Conservation (phyloP, 2,888 invertebrate species). For the Melanotus villosus region DNA sequence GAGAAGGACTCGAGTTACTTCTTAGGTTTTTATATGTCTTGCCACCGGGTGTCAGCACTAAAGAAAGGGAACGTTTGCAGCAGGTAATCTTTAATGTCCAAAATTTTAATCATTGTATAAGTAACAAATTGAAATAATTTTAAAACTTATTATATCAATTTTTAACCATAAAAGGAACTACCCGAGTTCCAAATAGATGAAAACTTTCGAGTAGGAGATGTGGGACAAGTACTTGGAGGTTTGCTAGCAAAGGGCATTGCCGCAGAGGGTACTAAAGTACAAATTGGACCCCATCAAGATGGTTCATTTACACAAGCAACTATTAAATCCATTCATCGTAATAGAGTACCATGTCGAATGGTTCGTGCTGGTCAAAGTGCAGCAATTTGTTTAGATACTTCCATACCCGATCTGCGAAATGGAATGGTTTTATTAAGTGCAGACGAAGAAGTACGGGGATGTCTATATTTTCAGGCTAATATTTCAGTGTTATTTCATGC, state of each 20-base stretch:
- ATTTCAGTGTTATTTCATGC: conserved; percentile 92
- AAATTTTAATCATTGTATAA: neutral
- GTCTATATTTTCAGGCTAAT: conserved; percentile 79
- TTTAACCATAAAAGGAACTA: conserved; percentile 71
- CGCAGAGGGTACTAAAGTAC: conserved; percentile 84
- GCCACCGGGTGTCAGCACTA: conserved; percentile 75
- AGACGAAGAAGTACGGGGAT: conserved; percentile 65
- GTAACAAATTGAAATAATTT: neutral
- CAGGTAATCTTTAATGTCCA: conserved; percentile 66
- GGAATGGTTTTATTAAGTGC: conserved; percentile 88
- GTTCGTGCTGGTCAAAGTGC: conserved; percentile 94
- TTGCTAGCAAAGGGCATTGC: conserved; percentile 88
- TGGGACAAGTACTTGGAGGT: conserved; percentile 89
- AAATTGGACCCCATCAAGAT: conserved; percentile 82
- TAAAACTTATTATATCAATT: conserved; percentile 25
- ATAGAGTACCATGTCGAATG: conserved; percentile 89
- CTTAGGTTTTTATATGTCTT: conserved; percentile 90
- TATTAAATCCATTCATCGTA: conserved; percentile 91
- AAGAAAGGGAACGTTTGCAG: conserved; percentile 80
- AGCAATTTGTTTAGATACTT: conserved; percentile 80
- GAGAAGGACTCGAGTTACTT: conserved; percentile 85
- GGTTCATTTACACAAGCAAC: conserved; percentile 84
- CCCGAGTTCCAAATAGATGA: conserved; percentile 96
- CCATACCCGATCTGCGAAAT: conserved; percentile 76
- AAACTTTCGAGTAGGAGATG: conserved; percentile 88